These are phyloP conservation scores for Drosophila ercepeae DNA, from an alignment of 1,140 invertebrate species.

Conservation along the genomic window DNA sequence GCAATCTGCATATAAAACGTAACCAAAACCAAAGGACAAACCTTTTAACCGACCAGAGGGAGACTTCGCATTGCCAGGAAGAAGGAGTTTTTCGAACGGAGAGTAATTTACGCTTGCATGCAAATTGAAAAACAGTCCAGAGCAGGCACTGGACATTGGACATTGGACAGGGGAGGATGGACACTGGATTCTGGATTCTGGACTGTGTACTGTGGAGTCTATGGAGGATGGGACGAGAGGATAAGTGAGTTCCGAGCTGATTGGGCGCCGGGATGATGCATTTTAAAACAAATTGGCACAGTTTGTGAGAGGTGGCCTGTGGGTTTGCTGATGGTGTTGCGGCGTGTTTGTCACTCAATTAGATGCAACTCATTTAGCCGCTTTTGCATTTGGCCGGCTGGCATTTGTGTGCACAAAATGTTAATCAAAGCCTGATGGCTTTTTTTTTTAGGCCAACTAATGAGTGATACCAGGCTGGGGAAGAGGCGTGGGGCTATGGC, in stretches of 20 bases:
- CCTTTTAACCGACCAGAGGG: conserved; percentile 53
- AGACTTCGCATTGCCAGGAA: conserved; percentile 9
- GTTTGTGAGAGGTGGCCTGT: conserved; percentile 60
- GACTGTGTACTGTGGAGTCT: not conserved
- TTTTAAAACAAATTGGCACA: conserved; percentile 82
- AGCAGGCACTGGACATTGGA: conserved; percentile 46
- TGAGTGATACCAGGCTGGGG: conserved; percentile 21
- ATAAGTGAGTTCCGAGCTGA: conserved; percentile 28
- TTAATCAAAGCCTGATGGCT: conserved; percentile 77
- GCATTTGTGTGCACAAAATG: conserved; percentile 74
- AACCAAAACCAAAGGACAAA: conserved; percentile 58
- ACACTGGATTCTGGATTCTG: not conserved
- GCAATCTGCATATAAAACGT: conserved; percentile 71
- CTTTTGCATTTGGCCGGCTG: conserved; percentile 39
- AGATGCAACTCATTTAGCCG: conserved; percentile 77
- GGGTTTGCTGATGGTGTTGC: conserved; percentile 9
- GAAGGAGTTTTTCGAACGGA: conserved; percentile 22
- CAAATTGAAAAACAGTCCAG: conserved; percentile 78
- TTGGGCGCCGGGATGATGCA: conserved; percentile 69
- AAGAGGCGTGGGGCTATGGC: not conserved
- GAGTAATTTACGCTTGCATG: conserved; percentile 76
- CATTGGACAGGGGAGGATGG: conserved; percentile 3
- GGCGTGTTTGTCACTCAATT: conserved; percentile 77
- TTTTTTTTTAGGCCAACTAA: conserved; percentile 76
- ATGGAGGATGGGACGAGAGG: not conserved